Percentiles rank a stretch among this genome's conserved stretches.
Conservation (phyloP, 2,888 invertebrate genomes). For the Caenorhabditis drosophilae region DNA sequence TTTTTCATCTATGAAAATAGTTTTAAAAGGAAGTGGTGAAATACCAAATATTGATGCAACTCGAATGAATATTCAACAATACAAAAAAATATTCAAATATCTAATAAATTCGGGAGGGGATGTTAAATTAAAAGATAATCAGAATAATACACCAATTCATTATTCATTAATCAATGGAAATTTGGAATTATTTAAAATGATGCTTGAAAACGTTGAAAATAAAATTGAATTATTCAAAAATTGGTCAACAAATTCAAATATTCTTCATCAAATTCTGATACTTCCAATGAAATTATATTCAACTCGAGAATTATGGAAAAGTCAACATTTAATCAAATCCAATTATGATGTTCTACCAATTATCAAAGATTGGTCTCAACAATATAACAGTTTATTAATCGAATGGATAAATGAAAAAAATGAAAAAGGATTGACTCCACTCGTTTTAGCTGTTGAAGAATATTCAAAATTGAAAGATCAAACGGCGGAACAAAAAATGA, state of each 20-base stretch:
- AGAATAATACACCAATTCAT: constrained; percentile 39
- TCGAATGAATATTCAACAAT: constrained; percentile 36
- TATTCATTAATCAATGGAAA: constrained; percentile 36
- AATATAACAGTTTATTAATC: constrained; percentile 9
- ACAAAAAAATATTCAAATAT: constrained; percentile 39
- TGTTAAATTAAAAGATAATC: constrained; percentile 23
- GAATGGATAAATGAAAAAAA: constrained; percentile 23
- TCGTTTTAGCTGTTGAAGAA: constrained; percentile 22
- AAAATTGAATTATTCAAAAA: constrained; percentile 28
- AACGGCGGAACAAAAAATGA: too few relatives aligned
- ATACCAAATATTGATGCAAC: constrained; percentile 14
- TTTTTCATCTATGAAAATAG: constrained; percentile 23
- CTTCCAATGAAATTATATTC: constrained; percentile 38
- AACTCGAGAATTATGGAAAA: constrained; percentile 27
- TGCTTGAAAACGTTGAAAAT: constrained; percentile 29
- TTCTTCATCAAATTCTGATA: constrained; percentile 36
- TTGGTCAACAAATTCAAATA: constrained; percentile 30
- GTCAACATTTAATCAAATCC: constrained; percentile 10
- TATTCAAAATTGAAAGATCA: constrained; percentile 9
- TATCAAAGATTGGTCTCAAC: constrained; percentile 19
- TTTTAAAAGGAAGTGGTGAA: constrained; percentile 23
- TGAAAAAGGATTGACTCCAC: constrained; percentile 25
- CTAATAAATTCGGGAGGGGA: constrained; percentile 40
- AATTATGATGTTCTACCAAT: constrained; percentile 41
- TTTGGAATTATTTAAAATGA: constrained; percentile 26